These are phyloP conservation scores for Dromiciops gliroides DNA, from an alignment of 2,113 vertebrate genomes.

Conservation along the genomic window DNA sequence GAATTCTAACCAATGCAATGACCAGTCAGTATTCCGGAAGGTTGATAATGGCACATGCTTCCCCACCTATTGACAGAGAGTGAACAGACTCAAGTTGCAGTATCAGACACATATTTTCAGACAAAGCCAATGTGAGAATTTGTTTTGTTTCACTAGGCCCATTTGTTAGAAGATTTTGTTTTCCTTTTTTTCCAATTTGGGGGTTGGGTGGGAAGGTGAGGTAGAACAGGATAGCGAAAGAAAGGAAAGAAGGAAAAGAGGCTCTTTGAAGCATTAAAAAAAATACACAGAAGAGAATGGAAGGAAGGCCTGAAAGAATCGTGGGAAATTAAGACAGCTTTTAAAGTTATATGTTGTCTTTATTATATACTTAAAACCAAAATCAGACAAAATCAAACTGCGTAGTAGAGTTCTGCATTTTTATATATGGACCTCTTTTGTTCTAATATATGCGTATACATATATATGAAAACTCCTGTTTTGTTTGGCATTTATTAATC, in stretches of 20 bases:
- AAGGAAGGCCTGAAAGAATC: background rate
- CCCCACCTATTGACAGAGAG: background rate
- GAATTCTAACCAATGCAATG: background rate
- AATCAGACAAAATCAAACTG: background rate
- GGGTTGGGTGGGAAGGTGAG: background rate
- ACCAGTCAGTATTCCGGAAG: background rate
- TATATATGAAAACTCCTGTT: background rate
- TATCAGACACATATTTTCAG: background rate
- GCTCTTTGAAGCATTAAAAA: background rate
- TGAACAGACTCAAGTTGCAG: background rate
- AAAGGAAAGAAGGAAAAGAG: background rate
- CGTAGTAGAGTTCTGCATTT: background rate
- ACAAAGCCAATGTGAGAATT: background rate
- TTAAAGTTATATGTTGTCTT: background rate
- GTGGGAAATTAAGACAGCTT: background rate
- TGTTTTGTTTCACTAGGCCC: background rate
- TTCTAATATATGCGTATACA: background rate
- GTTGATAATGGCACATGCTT: background rate
- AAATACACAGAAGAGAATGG: background rate
- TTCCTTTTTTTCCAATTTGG: background rate
- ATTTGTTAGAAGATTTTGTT: background rate
- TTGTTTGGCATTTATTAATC: background rate
- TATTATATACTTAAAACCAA: background rate
- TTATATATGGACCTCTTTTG: background rate
- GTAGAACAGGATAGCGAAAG: background rate